Evolutionary conservation across 2,888 invertebrate species (phyloP), one percentile per base, ranked within the genome.

Genomic region (Chloroclysta siterata): DNA sequence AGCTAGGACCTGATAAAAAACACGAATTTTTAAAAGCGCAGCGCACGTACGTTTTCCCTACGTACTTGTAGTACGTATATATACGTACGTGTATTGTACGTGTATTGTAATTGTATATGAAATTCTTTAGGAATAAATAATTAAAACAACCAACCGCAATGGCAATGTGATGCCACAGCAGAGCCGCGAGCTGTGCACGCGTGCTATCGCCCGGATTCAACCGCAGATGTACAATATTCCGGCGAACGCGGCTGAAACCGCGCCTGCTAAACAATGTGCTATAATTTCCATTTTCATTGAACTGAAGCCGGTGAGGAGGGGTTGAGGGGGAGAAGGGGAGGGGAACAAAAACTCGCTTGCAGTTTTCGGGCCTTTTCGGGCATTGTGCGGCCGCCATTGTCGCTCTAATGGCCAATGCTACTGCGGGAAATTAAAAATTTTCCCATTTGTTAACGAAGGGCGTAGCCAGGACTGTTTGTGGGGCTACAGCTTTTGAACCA

Each of bases 211-310:
- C 17, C 17, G 29, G 28, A 33, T 53, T 33, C 29, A 42, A 46
- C 47, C 52, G 46, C 46, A 60, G 15, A 60, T 42, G 59, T 56
- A 46, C 52, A 66, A 52, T 60, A 63, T 58, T 57, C 57, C 59
- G 55, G 57, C 57, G 53, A 41, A 47, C 50, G 15, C 44, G 41
- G 22, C 44, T 29, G 59, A 65, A 64, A 52, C 63, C 64, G 55
- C 55, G 58, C 50, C 55, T 62, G 63, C 54, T 66, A 56, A 65
- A 72, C 72, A 73, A 72, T 71, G 73, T 70, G 70, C 69, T 65
- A 60, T 71, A 73, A 72, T 70, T 70, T 71, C 62, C 70, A 73
- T 70, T 71, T 72, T 70, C 69, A 75, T 72, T 74, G 65, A 73
- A 69, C 65, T 55, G 66, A 7, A 3, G 36, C 36, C 8, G 11